phyloP scores from a whole-genome alignment of 2,888 invertebrate species.

The Cepaea hortensis region DNA sequence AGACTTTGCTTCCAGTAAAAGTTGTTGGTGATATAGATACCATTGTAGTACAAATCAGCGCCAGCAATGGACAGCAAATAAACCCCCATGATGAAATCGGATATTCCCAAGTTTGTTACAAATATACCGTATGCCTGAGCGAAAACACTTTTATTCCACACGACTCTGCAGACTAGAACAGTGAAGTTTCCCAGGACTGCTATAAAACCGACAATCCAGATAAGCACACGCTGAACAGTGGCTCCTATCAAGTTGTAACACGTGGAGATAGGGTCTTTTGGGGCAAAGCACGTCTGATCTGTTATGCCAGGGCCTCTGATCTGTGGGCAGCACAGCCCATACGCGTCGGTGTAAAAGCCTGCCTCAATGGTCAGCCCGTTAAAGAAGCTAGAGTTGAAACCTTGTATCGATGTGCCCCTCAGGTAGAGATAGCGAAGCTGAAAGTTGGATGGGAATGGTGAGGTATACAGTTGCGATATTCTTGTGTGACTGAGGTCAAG shows the following conservation, averaged over 20 bases:
- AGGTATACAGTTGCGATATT: not conserved
- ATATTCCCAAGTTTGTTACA: slow-evolving; percentile 52
- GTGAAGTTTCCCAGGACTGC: slow-evolving; percentile 44
- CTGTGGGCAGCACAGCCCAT: slow-evolving; percentile 40
- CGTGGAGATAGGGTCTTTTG: slow-evolving; percentile 30
- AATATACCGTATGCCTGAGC: slow-evolving; percentile 15
- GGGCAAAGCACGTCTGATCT: slow-evolving; percentile 41
- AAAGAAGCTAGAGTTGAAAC: not conserved
- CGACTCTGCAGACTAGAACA: slow-evolving; percentile 28
- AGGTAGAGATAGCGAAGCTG: slow-evolving; percentile 1
- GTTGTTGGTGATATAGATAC: not conserved
- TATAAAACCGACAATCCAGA: slow-evolving; percentile 31
- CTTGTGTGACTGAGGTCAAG: slow-evolving; percentile 18
- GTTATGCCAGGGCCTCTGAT: slow-evolving; percentile 21
- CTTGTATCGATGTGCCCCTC: not conserved
- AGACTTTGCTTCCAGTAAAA: not conserved
- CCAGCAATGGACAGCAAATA: slow-evolving; percentile 57
- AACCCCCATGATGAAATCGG: slow-evolving; percentile 59
- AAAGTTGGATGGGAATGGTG: not conserved
- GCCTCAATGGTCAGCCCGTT: not conserved
- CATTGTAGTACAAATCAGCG: slow-evolving; percentile 9
- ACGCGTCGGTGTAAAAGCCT: slow-evolving; percentile 27
- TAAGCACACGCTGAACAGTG: not conserved
- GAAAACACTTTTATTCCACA: not conserved
- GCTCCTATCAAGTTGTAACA: slow-evolving; percentile 10